Conservation (phyloP, 92 coral and sea anemone species). For the Scolanthus callimorphus region DNA sequence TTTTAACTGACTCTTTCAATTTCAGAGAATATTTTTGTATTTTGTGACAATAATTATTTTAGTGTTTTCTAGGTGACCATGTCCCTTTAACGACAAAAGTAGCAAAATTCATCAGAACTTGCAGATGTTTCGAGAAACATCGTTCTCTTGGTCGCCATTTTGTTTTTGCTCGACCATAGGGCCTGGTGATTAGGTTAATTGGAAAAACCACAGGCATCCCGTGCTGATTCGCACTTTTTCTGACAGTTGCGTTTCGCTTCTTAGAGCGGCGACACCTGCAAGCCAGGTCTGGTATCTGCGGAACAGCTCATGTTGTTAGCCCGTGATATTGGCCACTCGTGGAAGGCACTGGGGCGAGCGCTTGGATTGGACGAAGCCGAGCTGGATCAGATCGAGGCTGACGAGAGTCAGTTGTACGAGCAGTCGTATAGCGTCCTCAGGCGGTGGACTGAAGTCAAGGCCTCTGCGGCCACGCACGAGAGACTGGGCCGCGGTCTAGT, state of each 20-base stretch:
- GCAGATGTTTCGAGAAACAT: too few species aligned
- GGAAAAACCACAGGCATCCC: too few species aligned
- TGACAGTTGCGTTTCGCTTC: not conserved
- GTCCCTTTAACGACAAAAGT: too few species aligned
- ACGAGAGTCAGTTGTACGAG: constrained; percentile 37
- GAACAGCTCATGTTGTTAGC: constrained; percentile 27
- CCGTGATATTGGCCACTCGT: constrained; percentile 28
- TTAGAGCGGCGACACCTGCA: not conserved
- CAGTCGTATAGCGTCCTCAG: constrained; percentile 27
- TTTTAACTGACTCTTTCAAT: too few species aligned
- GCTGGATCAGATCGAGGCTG: constrained; percentile 45
- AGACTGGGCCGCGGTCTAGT: constrained; percentile 11
- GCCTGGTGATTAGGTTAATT: too few species aligned
- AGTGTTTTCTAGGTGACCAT: too few species aligned
- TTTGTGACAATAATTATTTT: too few species aligned
- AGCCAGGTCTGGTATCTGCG: constrained; percentile 20
- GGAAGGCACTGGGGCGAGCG: constrained; percentile 42
- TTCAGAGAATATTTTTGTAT: too few species aligned
- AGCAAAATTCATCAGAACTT: too few species aligned
- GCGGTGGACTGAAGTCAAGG: constrained; percentile 29
- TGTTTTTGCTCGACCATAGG: too few species aligned
- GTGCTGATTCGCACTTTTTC: too few species aligned
- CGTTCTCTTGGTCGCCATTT: too few species aligned
- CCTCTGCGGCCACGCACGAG: constrained; percentile 30
- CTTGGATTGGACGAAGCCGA: constrained; percentile 32